A percentile compares a stretch with the other conserved stretches of the same genome.
Evolutionary conservation across 1,140 invertebrate genomes (phyloP).

Genomic region (Pinna nobilis): DNA sequence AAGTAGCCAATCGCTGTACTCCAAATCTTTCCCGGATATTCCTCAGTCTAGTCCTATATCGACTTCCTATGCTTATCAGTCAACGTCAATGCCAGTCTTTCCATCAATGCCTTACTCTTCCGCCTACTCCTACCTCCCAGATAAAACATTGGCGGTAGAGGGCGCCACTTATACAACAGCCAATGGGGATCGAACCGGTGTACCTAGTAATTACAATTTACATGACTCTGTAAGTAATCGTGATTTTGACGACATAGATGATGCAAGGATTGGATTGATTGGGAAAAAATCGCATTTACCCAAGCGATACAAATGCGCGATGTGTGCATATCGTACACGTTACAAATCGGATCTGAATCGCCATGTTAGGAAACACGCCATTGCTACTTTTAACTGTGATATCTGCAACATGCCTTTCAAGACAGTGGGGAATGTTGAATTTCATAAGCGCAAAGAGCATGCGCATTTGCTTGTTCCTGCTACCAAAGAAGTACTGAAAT

Average conservation of each 20-base stretch:
- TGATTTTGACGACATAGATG: neutral
- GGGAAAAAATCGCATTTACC: slow-evolving; percentile 46
- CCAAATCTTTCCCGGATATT: no score
- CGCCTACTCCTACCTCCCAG: neutral
- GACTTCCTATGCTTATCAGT: neutral
- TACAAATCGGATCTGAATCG: slow-evolving; percentile 60
- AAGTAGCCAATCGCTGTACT: neutral
- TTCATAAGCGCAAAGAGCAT: slow-evolving; percentile 44
- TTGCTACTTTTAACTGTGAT: slow-evolving; percentile 45
- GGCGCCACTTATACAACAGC: neutral
- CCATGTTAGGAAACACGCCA: slow-evolving; percentile 53
- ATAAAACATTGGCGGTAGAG: neutral
- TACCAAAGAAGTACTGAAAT: slow-evolving; percentile 16
- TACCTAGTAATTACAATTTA: neutral
- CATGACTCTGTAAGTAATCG: neutral
- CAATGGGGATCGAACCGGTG: neutral
- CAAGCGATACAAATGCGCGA: slow-evolving; percentile 53
- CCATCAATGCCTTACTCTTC: slow-evolving; percentile 15
- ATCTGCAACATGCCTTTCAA: slow-evolving; percentile 51
- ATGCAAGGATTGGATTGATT: neutral
- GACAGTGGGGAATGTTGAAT: slow-evolving; percentile 44
- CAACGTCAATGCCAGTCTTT: slow-evolving; percentile 11
- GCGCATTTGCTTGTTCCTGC: neutral
- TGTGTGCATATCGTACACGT: slow-evolving; percentile 57
- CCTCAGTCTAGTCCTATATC: no score